Base-by-base conservation (phyloP, 2,888 invertebrate genomes). In the Theretra japonica region DNA sequence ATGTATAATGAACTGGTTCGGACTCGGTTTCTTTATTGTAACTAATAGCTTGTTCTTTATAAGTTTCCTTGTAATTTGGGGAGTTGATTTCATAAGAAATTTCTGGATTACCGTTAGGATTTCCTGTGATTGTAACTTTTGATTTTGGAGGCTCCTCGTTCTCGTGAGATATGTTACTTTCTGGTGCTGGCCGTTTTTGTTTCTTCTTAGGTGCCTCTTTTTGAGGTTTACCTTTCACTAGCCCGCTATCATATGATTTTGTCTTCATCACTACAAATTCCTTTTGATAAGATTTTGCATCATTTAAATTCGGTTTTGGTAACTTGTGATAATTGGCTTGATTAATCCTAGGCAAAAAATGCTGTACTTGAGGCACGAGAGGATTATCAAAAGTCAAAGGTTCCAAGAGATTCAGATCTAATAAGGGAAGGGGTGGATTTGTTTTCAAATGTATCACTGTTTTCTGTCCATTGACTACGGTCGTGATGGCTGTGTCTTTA, bases 361-460 rank as follows among this genome's bases (percentile, higher is more conserved):
- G 94, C 82, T 94, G 94, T 57, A 93, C 88, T 88, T 94, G 94
- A 15, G 94, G 92, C 21, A 94, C 94, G 41, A 94, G 79, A 5
- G 95, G 93, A 77, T 94, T 94, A 4, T 83, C 89, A 76, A 94
- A 95, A 8, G 89, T 90, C 73, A 94, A 80, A 5, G 94, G 94
- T 75, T 94, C 91, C 56, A 93, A 83, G 68, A 94, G 89, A 74
- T 86, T 91, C 41, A 94, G 82, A 72, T 94, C 92, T 68, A 94
- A 75, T 2, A 93, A 80, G 58, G 91, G 93, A 6, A 94, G 68
- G 6, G 88, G 83, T 4, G 92, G 92, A 72, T 91, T 87, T 2
- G 90, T 91, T 69, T 89, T 83, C 68, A 93, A 78, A 73, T 90
- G 87, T 25, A 92, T 84, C 17, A 89, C 82, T 21, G 90, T 87